These are phyloP conservation scores for Drosophila nasuta DNA, from an alignment of 1,140 invertebrate species.

Conservation along the genomic window DNA sequence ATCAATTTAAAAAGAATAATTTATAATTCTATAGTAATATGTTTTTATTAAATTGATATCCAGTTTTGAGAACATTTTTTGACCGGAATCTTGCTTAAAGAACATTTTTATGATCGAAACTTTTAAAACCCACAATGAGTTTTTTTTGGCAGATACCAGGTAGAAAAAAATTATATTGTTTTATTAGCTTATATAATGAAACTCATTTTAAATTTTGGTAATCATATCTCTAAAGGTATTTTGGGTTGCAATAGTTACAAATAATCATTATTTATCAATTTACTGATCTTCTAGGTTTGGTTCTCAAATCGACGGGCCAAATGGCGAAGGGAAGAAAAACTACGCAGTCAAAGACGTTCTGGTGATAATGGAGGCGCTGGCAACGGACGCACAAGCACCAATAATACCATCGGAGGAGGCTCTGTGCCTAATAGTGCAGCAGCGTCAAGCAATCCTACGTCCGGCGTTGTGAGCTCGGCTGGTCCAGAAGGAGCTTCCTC, in stretches of 20 bases:
- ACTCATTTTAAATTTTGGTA: no score
- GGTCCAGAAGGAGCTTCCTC: constrained; percentile 39
- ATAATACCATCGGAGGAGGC: constrained; percentile 44
- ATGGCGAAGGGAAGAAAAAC: constrained; percentile 99
- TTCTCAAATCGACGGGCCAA: constrained; percentile 99
- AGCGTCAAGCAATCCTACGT: constrained; percentile 47
- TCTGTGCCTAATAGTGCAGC: constrained; percentile 38
- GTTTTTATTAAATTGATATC: no score
- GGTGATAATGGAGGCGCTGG: constrained; percentile 84
- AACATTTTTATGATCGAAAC: no score
- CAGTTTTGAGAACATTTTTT: no score
- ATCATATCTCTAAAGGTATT: background rate
- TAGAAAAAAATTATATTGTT: no score
- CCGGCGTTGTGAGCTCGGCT: constrained; percentile 51
- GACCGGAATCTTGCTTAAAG: no score
- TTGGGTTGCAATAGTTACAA: background rate
- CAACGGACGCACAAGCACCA: constrained; percentile 57
- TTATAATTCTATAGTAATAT: no score
- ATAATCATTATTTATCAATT: no score
- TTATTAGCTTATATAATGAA: no score
- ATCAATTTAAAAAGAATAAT: no score
- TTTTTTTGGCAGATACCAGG: background rate
- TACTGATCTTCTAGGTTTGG: constrained; percentile 92
- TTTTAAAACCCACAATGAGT: background rate
- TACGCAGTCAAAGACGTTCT: constrained; percentile 93